phyloP scores from a whole-genome alignment of 1,140 invertebrate genomes.

The Sitophilus oryzae region DNA sequence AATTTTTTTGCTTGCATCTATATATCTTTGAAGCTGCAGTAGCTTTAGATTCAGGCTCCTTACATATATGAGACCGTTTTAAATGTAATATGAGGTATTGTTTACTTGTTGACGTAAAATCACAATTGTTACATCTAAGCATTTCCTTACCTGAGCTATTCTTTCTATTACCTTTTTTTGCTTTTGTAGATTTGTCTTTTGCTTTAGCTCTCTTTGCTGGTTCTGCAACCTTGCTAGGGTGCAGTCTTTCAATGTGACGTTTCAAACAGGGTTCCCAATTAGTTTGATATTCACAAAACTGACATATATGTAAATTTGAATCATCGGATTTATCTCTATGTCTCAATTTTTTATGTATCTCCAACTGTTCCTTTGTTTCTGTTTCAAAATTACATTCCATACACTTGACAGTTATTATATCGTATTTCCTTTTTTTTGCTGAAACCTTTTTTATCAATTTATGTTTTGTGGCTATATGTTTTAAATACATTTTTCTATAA shows the following conservation, averaged over 20 bases:
- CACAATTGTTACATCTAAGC: slow-evolving; percentile 18
- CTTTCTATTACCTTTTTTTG: neutral
- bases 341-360: slow-evolving; percentile 18
- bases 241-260: slow-evolving; percentile 16
- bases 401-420: slow-evolving; percentile 14
- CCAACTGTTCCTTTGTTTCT: slow-evolving; percentile 8
- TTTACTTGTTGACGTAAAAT: slow-evolving; percentile 18
- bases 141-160: neutral
- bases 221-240: slow-evolving; percentile 3
- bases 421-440: neutral
- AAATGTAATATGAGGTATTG: slow-evolving; percentile 19
- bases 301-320: slow-evolving; percentile 12
- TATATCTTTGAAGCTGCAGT: slow-evolving; percentile 1
- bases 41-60: neutral
- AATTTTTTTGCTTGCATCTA: slow-evolving; percentile 16
- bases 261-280: slow-evolving; percentile 25
- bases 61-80: slow-evolving; percentile 11
- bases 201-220: neutral
- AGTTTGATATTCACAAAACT: slow-evolving; percentile 19
- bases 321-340: slow-evolving; percentile 2
- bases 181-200: neutral
- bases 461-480: slow-evolving; percentile 13
- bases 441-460: neutral
- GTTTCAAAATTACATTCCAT: slow-evolving; percentile 12
- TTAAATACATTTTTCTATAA: slow-evolving; percentile 16